Percentiles rank a stretch among this genome's conserved stretches.
phyloP scores from a whole-genome alignment of 2,888 invertebrate species.

The Eupithecia subumbrata region DNA sequence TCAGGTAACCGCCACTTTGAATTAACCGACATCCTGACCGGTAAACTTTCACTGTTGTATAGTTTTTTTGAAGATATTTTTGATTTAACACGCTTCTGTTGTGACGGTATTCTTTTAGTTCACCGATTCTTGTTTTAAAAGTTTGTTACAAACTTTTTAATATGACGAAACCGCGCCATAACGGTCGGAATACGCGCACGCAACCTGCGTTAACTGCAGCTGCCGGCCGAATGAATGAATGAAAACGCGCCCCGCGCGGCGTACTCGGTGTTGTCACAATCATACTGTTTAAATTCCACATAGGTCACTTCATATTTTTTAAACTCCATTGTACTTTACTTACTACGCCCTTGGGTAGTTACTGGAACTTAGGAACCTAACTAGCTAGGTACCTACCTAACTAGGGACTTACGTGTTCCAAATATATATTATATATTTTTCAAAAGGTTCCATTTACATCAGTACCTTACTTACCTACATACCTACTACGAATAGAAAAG shows the following conservation, averaged over 20 bases:
- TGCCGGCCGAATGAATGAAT: slow-evolving; percentile 70
- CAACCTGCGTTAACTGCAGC: slow-evolving; percentile 54
- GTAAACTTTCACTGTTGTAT: slow-evolving; percentile 71
- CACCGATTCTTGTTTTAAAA: slow-evolving; percentile 62
- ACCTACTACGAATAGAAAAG: no score
- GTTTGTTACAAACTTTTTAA: slow-evolving; percentile 74
- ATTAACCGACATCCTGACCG: slow-evolving; percentile 82
- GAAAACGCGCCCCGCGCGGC: slow-evolving; percentile 47
- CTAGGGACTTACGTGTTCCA: no score
- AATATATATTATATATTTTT: no score
- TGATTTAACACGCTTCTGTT: slow-evolving; percentile 48
- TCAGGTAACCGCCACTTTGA: slow-evolving; percentile 84
- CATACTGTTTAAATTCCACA: slow-evolving; percentile 22
- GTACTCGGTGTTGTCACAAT: slow-evolving; percentile 59
- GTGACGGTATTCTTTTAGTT: slow-evolving; percentile 54
- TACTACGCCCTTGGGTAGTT: not conserved
- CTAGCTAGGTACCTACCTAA: no score
- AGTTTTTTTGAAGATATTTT: slow-evolving; percentile 53
- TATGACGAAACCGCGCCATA: slow-evolving; percentile 78
- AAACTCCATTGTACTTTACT: not conserved
- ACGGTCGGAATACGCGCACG: slow-evolving; percentile 47
- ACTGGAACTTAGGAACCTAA: not conserved
- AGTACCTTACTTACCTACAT: no score
- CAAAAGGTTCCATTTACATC: no score
- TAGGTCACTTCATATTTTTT: not conserved